Conservation (phyloP, 1,140 invertebrate species). For the Meloidogyne hapla region DNA sequence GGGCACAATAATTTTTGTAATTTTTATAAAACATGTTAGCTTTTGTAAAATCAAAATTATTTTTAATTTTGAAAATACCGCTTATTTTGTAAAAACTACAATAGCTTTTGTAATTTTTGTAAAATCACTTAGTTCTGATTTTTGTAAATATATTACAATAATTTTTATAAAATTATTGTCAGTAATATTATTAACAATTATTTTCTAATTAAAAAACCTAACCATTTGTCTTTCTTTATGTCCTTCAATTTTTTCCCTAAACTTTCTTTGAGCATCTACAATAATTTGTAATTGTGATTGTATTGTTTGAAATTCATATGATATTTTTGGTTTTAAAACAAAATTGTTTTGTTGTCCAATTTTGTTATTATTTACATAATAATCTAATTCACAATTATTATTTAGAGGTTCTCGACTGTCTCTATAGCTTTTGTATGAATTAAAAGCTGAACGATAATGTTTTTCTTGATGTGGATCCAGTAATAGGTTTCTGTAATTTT, state of each 20-base stretch:
- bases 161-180: too few relatives aligned
- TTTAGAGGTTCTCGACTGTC: not conserved
- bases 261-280: slow-evolving; percentile 42
- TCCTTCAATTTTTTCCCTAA: slow-evolving; percentile 44
- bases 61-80: too few relatives aligned
- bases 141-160: too few relatives aligned
- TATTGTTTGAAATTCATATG: slow-evolving; percentile 24
- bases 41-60: too few relatives aligned
- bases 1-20: too few relatives aligned
- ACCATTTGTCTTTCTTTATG: slow-evolving; percentile 38
- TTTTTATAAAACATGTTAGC: too few relatives aligned
- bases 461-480: not conserved
- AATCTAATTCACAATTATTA: not conserved
- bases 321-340: slow-evolving; percentile 2
- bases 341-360: not conserved
- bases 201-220: slow-evolving; percentile 8
- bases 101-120: too few relatives aligned
- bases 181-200: too few relatives aligned
- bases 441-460: not conserved
- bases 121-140: too few relatives aligned
- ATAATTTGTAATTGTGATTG: slow-evolving; percentile 40
- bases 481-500: not conserved
- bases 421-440: not conserved
- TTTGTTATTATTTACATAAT: not conserved
- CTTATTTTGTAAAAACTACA: too few relatives aligned